These are phyloP conservation scores for Agrotis ipsilon DNA, from an alignment of 2,888 invertebrate species.

Conservation along the genomic window DNA sequence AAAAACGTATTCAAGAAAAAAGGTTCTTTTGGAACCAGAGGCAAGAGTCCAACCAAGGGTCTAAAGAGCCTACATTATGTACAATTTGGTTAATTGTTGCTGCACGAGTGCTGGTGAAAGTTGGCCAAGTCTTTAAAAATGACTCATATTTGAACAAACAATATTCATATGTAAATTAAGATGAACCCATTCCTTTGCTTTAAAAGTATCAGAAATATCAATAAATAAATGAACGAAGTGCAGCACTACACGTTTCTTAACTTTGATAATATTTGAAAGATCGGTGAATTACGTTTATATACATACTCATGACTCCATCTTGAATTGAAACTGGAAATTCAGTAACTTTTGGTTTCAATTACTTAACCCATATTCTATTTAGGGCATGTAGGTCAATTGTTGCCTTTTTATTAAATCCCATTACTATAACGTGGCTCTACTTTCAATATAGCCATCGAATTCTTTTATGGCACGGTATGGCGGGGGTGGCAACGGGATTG, in stretches of 20 bases:
- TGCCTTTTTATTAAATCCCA: slow-evolving; percentile 3
- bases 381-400: not conserved
- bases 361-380: slow-evolving; percentile 6
- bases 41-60: slow-evolving; percentile 66
- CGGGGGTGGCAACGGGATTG: slow-evolving; percentile 67
- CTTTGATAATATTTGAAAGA: slow-evolving; percentile 10
- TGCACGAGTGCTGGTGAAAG: slow-evolving; percentile 86
- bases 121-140: slow-evolving; percentile 82
- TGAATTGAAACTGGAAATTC: slow-evolving; percentile 1
- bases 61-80: slow-evolving; percentile 63
- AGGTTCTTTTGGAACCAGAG: slow-evolving; percentile 19
- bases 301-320: not conserved
- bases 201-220: slow-evolving; percentile 67
- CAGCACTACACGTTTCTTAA: slow-evolving; percentile 24
- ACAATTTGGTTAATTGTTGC: slow-evolving; percentile 78
- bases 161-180: slow-evolving; percentile 87
- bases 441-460: slow-evolving; percentile 45
- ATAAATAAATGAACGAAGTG: slow-evolving; percentile 31
- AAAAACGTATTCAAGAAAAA: slow-evolving; percentile 12
- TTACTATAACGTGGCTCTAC: slow-evolving; percentile 24
- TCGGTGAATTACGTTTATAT: not conserved
- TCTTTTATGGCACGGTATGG: slow-evolving; percentile 40
- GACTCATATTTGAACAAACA: slow-evolving; percentile 86
- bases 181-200: slow-evolving; percentile 72
- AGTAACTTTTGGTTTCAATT: not conserved